Conservation (phyloP, 1,140 invertebrate genomes). For the Drosophila nasuta region DNA sequence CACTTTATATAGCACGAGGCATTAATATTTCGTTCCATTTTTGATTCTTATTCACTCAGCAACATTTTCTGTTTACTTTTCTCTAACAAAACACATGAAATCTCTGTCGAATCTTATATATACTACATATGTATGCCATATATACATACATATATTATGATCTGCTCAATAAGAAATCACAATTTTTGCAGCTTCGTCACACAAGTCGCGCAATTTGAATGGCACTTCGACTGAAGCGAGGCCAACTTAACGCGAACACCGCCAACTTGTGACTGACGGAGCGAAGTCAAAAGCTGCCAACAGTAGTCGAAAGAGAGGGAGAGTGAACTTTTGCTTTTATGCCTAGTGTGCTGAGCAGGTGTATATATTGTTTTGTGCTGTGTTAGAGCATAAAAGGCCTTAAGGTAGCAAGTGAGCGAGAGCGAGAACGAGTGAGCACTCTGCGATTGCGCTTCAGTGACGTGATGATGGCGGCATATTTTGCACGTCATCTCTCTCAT, state of each 20-base stretch:
- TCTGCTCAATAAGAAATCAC: constrained; percentile 7
- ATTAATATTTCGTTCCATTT: neutral
- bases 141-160: constrained; percentile 7
- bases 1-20: neutral
- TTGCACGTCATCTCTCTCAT: constrained; percentile 20
- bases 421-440: constrained; percentile 26
- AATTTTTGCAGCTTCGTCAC: constrained; percentile 27
- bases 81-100: neutral
- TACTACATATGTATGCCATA: neutral
- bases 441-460: constrained; percentile 40
- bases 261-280: constrained; percentile 54
- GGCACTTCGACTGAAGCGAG: constrained; percentile 1
- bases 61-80: constrained; percentile 1
- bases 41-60: constrained; percentile 8
- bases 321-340: constrained; percentile 38
- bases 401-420: neutral
- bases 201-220: constrained; percentile 12
- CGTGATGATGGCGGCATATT: constrained; percentile 16
- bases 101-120: neutral
- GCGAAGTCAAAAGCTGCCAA: constrained; percentile 31
- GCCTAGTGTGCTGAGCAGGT: constrained; percentile 42
- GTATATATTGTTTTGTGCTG: constrained; percentile 4
- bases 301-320: constrained; percentile 4
- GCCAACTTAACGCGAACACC: constrained; percentile 40
- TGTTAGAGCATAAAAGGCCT: too few species aligned